Conservation (phyloP, 1,140 invertebrate species). For the Sitophilus oryzae region DNA sequence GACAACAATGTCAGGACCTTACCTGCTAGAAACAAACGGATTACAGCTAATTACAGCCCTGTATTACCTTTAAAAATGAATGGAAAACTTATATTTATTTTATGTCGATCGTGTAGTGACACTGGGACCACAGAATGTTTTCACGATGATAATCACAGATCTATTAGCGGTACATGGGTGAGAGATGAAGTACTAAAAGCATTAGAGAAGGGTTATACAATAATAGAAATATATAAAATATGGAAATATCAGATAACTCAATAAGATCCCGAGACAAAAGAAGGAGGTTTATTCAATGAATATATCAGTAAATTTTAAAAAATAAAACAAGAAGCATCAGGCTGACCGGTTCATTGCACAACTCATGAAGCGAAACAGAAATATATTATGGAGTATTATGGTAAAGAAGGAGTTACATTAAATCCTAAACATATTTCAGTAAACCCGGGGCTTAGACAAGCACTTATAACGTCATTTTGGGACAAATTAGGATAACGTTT, state of each 20-base stretch:
- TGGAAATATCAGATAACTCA: slow-evolving; percentile 38
- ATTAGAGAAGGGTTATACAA: slow-evolving; percentile 17
- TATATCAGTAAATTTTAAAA: slow-evolving; percentile 41
- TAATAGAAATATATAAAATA: slow-evolving; percentile 41
- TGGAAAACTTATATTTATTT: slow-evolving; percentile 36
- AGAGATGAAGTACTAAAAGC: slow-evolving; percentile 42
- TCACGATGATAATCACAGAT: slow-evolving; percentile 36
- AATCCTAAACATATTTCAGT: slow-evolving; percentile 36
- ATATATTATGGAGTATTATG: slow-evolving; percentile 40
- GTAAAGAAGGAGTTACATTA: slow-evolving; percentile 41
- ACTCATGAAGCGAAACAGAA: slow-evolving; percentile 30
- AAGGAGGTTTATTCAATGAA: slow-evolving; percentile 33
- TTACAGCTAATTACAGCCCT: no score
- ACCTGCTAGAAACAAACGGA: no score
- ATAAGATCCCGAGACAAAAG: slow-evolving; percentile 13
- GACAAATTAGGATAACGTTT: no score
- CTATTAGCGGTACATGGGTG: slow-evolving; percentile 42
- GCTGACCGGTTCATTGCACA: slow-evolving; percentile 35
- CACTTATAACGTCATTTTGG: slow-evolving; percentile 40
- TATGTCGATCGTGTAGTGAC: slow-evolving; percentile 33
- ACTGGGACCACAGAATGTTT: slow-evolving; percentile 15
- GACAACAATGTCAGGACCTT: no score
- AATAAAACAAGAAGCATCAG: slow-evolving; percentile 39
- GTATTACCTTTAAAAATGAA: slow-evolving; percentile 33
- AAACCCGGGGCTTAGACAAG: slow-evolving; percentile 40